Base-by-base conservation (phyloP, 2,113 vertebrate genomes). In the Limnothrissa miodon region DNA sequence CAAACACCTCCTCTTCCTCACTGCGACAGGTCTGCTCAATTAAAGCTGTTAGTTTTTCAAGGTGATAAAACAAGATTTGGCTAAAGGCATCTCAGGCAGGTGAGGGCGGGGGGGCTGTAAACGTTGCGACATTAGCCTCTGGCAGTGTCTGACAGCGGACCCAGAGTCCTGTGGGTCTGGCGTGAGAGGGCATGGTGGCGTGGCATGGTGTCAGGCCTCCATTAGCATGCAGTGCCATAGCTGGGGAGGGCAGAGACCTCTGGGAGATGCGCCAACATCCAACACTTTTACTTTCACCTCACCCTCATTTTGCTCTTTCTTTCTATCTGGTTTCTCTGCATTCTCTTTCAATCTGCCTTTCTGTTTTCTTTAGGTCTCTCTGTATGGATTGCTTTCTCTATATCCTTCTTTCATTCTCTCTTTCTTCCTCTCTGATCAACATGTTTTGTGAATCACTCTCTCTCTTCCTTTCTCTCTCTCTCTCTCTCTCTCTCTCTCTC, bases 61-160 rank as follows among this genome's bases (percentile, higher is more conserved):
- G 70, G 23, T 82, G 80, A 85, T 89, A 59, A 90, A 86, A 82
- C 86, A 90, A 86, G 83, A 90, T 88, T 88, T 85, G 80, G 51
- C 87, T 89, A 88, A 88, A 83, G 83, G 78, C 56, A 9, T 62
- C 56, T 5, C 19, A 21, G n/a, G 59, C 59, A 1, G 59, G 59
- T n/a, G 59, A 29, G 59, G 59, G 56, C 81, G 79, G 62, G 25
- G 83, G 45, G 80, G 81, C 83, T 88, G 83, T 90, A 89, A 91
- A 90, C 78, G 78, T 62, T 87, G 44, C 88, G 83, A 80, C 53
- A 86, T 80, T 48, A 39, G n/a, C 78, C 62, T 81, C 83, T 25
- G 44, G 84, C 25, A 83, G 45, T 66, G 70, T 80, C 80, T 86
- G 53, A 78, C 8, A 62, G 59, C 29, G 59, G 25, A 56, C 59